Evolutionary conservation across 2,113 vertebrate species (phyloP).

Genomic region (Malurus melanocephalus): DNA sequence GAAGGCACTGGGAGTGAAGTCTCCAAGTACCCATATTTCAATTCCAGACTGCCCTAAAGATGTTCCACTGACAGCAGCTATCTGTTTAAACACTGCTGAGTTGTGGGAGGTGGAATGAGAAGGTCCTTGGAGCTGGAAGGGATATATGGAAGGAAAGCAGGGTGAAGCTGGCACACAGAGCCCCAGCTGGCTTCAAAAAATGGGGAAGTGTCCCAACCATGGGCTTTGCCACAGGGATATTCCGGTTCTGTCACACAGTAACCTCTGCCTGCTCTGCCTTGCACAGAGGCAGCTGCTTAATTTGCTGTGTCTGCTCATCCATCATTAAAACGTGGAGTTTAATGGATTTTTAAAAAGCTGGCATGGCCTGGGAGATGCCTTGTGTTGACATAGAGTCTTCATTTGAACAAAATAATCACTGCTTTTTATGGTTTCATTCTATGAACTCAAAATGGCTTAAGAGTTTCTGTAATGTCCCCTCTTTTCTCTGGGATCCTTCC

Average conservation of each 20-base stretch:
- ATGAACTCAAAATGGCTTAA: neutral
- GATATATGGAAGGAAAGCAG: neutral
- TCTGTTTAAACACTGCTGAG: neutral
- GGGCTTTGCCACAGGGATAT: neutral
- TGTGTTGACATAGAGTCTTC: neutral
- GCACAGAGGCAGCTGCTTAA: neutral
- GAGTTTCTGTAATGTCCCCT: neutral
- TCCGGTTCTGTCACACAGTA: neutral
- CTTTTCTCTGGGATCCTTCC: neutral
- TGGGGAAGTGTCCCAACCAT: neutral
- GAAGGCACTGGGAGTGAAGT: rapidly evolving
- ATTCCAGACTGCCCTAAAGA: neutral
- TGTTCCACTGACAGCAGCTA: neutral
- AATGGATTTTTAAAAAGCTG: neutral
- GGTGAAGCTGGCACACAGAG: neutral
- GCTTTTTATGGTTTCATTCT: neutral
- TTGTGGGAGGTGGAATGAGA: neutral
- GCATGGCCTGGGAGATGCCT: neutral
- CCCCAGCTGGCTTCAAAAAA: neutral
- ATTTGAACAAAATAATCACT: neutral
- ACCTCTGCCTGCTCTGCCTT: neutral
- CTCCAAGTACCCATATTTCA: neutral
- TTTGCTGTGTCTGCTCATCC: neutral
- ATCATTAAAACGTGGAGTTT: neutral
- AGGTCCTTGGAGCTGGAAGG: neutral